Conservation (phyloP, 2,797 vertebrate species). For the Onychomys torridus region DNA sequence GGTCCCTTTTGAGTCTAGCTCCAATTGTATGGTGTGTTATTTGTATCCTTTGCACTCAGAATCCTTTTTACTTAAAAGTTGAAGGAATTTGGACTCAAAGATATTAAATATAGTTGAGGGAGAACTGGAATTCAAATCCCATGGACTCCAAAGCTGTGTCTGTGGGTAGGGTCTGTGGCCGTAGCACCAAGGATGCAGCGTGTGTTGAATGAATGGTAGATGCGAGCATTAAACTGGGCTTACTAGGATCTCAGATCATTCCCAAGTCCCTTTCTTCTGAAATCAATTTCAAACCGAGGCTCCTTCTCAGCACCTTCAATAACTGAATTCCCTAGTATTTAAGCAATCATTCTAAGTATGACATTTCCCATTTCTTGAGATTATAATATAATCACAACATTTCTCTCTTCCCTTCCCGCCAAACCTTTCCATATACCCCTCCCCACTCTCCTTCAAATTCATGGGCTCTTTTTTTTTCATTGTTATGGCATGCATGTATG, state of each 20-base stretch:
- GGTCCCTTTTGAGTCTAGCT: neutral
- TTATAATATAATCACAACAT: neutral
- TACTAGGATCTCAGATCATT: neutral
- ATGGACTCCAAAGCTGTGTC: neutral
- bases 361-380: neutral
- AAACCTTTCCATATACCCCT: neutral
- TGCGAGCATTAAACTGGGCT: neutral
- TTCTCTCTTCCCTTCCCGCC: neutral
- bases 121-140: neutral
- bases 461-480: neutral
- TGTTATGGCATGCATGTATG: neutral
- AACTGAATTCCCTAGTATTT: conserved; percentile 5
- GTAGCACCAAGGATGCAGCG: neutral
- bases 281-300: conserved; percentile 31
- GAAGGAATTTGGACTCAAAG: conserved; percentile 39
- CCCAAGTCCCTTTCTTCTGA: conserved; percentile 10
- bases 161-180: neutral
- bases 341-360: conserved; percentile 54
- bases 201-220: neutral
- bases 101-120: neutral
- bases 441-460: neutral
- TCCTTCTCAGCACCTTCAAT: conserved; percentile 19
- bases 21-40: conserved; percentile 3
- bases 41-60: neutral
- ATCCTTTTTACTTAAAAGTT: conserved; percentile 57